Evolutionary conservation across 1,140 invertebrate species (phyloP).

Genomic region (Drosophila albomicans): DNA sequence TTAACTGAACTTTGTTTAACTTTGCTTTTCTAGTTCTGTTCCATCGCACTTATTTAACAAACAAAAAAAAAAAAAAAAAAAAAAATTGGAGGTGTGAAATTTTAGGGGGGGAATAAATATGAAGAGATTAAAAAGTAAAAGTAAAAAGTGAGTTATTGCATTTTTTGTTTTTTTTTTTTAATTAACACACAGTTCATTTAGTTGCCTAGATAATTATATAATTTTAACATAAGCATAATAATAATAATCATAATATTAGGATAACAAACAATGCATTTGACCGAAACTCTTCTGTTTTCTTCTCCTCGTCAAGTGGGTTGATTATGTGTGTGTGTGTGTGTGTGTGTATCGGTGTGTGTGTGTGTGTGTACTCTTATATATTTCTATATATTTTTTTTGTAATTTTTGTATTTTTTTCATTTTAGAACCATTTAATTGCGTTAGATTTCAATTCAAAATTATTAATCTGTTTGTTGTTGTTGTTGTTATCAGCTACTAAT

Average conservation of each 20-base stretch:
- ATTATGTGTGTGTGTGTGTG: not conserved
- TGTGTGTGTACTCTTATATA: slow-evolving; percentile 2
- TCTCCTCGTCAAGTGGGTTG: slow-evolving; percentile 44
- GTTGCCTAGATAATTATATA: slow-evolving; percentile 63
- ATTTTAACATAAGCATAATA: slow-evolving; percentile 11
- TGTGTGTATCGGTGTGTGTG: not conserved
- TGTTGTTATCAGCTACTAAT: slow-evolving; percentile 46
- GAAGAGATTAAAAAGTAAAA: slow-evolving; percentile 43
- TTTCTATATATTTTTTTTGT: too few species aligned
- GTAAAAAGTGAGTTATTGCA: slow-evolving; percentile 53
- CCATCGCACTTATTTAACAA: slow-evolving; percentile 29
- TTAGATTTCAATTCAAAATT: slow-evolving; percentile 36
- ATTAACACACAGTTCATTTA: slow-evolving; percentile 61
- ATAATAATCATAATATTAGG: slow-evolving; percentile 59
- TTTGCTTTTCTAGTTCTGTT: slow-evolving; percentile 29
- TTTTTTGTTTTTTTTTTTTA: slow-evolving; percentile 14
- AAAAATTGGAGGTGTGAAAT: not conserved
- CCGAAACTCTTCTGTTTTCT: not conserved
- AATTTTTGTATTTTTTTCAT: not conserved
- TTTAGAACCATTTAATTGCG: slow-evolving; percentile 23
- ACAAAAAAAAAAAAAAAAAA: slow-evolving; percentile 16
- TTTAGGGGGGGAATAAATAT: slow-evolving; percentile 21
- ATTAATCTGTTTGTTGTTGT: slow-evolving; percentile 16
- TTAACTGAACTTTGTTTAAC: not conserved
- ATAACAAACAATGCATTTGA: slow-evolving; percentile 55